These are phyloP conservation scores for rat (Rattus norvegicus) DNA, from an alignment of 2,113 vertebrate genomes.

Conservation along the genomic window DNA sequence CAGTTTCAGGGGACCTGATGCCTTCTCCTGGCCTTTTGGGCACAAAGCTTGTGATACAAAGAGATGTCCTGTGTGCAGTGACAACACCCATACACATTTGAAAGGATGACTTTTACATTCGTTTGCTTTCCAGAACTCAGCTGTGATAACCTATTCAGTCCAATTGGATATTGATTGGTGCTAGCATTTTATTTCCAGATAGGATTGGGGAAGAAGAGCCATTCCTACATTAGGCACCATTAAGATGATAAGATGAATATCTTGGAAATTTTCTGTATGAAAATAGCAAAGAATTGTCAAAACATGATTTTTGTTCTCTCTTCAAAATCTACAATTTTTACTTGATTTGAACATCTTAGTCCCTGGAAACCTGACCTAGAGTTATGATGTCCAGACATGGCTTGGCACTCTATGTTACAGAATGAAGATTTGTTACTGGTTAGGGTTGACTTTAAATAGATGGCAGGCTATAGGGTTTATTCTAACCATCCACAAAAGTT, in stretches of 20 bases:
- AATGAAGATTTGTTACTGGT: conserved; percentile 32
- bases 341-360: conserved; percentile 35
- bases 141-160: not conserved
- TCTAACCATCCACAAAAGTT: conserved; percentile 66
- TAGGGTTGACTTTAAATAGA: conserved; percentile 73
- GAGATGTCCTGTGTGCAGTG: no score
- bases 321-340: not conserved
- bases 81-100: not conserved
- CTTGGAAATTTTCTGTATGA: not conserved
- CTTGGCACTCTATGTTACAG: conserved; percentile 13
- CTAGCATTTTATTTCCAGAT: not conserved
- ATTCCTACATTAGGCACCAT: not conserved
- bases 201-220: not conserved
- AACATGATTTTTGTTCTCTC: not conserved
- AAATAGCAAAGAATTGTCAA: not conserved
- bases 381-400: not conserved
- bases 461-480: conserved; percentile 42
- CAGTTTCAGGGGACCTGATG: not conserved
- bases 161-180: not conserved
- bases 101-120: not conserved
- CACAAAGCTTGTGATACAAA: not conserved
- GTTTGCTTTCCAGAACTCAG: not conserved
- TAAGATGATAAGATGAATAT: conserved; percentile 16
- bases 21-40: not conserved
- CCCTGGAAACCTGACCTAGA: conserved; percentile 5